Conservation (phyloP, 1,140 invertebrate species). For the Aleiodes sp. region DNA sequence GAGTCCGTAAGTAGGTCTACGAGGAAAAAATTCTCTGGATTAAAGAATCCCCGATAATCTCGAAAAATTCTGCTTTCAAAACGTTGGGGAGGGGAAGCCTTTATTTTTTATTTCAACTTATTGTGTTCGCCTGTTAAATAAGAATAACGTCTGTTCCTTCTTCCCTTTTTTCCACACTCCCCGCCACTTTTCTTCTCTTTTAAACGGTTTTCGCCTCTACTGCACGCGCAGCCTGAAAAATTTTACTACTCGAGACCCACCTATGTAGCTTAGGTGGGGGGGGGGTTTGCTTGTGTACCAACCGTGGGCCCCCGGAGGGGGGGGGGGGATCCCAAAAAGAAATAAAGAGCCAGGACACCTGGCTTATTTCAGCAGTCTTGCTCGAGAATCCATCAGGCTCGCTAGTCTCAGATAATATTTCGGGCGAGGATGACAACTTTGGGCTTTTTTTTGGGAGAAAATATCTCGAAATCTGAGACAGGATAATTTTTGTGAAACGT, state of each 20-base stretch:
- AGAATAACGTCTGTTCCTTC: slow-evolving; percentile 54
- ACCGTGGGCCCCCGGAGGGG: background rate
- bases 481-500: slow-evolving; percentile 44
- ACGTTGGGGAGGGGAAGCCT: slow-evolving; percentile 32
- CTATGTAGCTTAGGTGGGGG: background rate
- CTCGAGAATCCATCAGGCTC: slow-evolving; percentile 43
- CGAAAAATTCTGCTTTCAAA: slow-evolving; percentile 38
- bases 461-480: slow-evolving; percentile 52
- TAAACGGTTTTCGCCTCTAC: slow-evolving; percentile 39
- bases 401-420: slow-evolving; percentile 9
- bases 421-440: background rate
- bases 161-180: slow-evolving; percentile 21
- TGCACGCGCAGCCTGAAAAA: background rate
- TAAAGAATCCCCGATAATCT: slow-evolving; percentile 21
- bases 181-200: slow-evolving; percentile 45
- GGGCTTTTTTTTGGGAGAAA: slow-evolving; percentile 27
- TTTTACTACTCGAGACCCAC: background rate
- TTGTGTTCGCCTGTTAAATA: slow-evolving; percentile 54
- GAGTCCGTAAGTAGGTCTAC: slow-evolving; percentile 12
- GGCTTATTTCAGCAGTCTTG: slow-evolving; percentile 55
- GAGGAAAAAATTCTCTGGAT: slow-evolving; percentile 40
- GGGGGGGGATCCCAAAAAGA: slow-evolving; percentile 52
- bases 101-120: background rate
- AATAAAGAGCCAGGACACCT: slow-evolving; percentile 63
- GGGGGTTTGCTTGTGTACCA: background rate